phyloP scores from a whole-genome alignment of 2,113 vertebrate genomes.

The Archocentrus centrarchus region DNA sequence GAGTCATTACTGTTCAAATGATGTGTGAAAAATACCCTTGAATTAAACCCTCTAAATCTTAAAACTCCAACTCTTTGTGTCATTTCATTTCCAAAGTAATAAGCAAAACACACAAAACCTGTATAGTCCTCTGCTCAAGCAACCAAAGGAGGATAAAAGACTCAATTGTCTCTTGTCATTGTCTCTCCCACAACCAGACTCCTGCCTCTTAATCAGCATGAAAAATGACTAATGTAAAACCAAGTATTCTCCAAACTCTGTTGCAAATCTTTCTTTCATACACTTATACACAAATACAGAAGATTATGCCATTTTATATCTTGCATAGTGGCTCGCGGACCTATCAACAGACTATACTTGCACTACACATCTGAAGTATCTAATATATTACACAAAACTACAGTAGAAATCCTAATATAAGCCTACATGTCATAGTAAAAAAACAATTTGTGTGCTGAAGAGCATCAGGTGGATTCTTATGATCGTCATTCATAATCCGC shows the following conservation, averaged over 20 bases:
- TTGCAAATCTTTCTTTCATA: neutral
- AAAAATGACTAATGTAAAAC: slow-evolving; percentile 21
- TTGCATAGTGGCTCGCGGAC: neutral
- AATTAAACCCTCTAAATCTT: slow-evolving; percentile 49
- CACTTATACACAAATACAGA: neutral
- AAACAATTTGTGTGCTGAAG: neutral
- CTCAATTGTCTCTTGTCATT: slow-evolving; percentile 23
- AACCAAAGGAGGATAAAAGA: slow-evolving; percentile 34
- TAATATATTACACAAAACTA: neutral
- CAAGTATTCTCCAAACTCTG: neutral
- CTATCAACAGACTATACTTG: neutral
- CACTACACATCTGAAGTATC: neutral
- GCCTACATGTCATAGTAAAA: too few relatives aligned
- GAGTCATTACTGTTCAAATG: slow-evolving; percentile 44
- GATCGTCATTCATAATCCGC: neutral
- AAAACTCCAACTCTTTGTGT: slow-evolving; percentile 26
- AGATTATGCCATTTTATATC: neutral
- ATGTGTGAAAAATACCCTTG: slow-evolving; percentile 42
- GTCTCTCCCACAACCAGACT: slow-evolving; percentile 14
- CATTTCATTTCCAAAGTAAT: slow-evolving; percentile 32
- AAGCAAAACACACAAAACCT: slow-evolving; percentile 39
- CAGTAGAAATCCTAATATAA: neutral
- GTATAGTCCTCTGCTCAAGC: slow-evolving; percentile 2
- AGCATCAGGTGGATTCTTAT: slow-evolving; percentile 4
- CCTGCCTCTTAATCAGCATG: slow-evolving; percentile 29